Evolutionary conservation across 64 coral and sea anemone genomes (phyloP), one percentile per base, ranked within the genome.

Genomic region (Acropora tenuis): DNA sequence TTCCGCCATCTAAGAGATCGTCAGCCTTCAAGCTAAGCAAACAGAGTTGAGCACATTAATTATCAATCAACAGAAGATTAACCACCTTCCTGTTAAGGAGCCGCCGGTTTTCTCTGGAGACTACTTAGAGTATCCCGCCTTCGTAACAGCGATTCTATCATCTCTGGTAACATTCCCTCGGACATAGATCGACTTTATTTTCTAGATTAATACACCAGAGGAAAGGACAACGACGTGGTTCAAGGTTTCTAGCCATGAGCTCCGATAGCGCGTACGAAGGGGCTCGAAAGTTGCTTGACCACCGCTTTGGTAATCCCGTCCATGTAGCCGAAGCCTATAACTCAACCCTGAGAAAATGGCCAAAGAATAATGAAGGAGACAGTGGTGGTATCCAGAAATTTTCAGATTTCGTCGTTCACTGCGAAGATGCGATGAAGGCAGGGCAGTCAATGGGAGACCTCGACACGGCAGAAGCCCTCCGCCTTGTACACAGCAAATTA

Each of bases 11-110:
- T 18, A 78, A 41, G 46, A 89, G 68, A 74, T 94, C 84, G 80
- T 90, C n/a, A 83, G 47, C 16, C 50, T 79, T 44, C 87, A 94
- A 89, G 87, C 79, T 7, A 94, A 90, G 49, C 93, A 91, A 91
- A 85, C 79, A 45, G 73, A 91, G 19, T 63, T 93, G 48, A 94
- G 78, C 55, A 45, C 86, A 15, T n/a, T 89, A 10, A 41, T 94
- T 7, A 83, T 88, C 3, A 84, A 89, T 75, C 88, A 90, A 42
- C 93, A 94, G 13, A 86, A 74, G 42, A 69, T 57, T 49, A 91
- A 8, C 61, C 59, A 80, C 42, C 75, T 92, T 52, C 94, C 87
- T 16, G 80, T 89, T 0, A 88, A 89, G 84, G 86, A 96, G 76
- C 94, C 71, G 2, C 90, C 86, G 8, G 18, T 30, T 0, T 96